Percentiles rank a stretch among this genome's conserved stretches.
phyloP scores from a whole-genome alignment of 2,888 invertebrate species.

The Lysandra coridon region DNA sequence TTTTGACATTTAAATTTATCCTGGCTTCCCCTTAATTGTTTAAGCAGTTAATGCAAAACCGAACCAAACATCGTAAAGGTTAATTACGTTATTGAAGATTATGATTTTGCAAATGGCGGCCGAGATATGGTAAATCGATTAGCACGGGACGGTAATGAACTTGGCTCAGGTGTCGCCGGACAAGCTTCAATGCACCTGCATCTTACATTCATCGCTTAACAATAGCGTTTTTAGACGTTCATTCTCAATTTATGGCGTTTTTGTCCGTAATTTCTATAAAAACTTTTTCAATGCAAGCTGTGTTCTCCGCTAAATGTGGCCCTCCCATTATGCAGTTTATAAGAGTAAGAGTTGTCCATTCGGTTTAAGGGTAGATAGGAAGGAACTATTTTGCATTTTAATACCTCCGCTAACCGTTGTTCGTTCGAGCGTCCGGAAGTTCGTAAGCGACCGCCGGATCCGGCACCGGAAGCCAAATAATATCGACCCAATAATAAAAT shows the following conservation, averaged over 20 bases:
- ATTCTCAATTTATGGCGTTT: constrained; percentile 4
- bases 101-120: constrained; percentile 57
- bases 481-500: not conserved
- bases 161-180: constrained; percentile 69
- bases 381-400: not conserved
- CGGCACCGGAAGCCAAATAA: not conserved
- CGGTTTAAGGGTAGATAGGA: not conserved
- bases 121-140: constrained; percentile 68
- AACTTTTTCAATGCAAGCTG: constrained; percentile 10
- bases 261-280: constrained; percentile 9
- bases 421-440: not conserved
- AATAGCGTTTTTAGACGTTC: constrained; percentile 2
- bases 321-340: not conserved
- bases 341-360: not conserved
- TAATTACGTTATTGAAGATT: constrained; percentile 44
- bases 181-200: constrained; percentile 49
- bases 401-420: not conserved
- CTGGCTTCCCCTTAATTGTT: not conserved
- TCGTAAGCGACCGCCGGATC: not conserved
- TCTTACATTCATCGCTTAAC: constrained; percentile 30
- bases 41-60: not conserved
- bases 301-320: not conserved
- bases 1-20: not conserved
- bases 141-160: constrained; percentile 73
- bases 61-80: constrained; percentile 30